These are phyloP conservation scores for Sander vitreus DNA, from an alignment of 2,113 vertebrate species.

Conservation along the genomic window DNA sequence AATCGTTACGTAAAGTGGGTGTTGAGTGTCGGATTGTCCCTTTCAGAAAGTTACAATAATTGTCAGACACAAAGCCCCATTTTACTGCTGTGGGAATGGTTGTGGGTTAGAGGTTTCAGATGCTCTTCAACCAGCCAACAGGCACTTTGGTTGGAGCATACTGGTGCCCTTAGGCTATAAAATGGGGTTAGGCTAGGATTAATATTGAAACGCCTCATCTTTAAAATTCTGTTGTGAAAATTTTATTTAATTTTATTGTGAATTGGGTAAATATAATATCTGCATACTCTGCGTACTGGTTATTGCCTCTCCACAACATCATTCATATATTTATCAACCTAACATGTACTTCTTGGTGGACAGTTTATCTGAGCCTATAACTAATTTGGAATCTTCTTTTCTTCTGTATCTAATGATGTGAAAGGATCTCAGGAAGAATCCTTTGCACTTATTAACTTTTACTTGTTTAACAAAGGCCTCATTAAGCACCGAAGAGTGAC, in stretches of 20 bases:
- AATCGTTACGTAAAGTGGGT: background rate
- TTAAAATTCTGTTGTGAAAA: background rate
- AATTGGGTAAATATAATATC: background rate
- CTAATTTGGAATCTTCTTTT: conserved; percentile 1
- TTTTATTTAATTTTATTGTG: background rate
- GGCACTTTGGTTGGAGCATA: background rate
- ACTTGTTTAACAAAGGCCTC: conserved; percentile 29
- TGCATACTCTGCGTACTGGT: background rate
- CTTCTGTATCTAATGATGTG: conserved; percentile 10
- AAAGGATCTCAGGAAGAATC: conserved; percentile 25
- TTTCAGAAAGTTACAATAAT: background rate
- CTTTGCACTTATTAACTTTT: conserved; percentile 19
- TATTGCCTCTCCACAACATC: background rate
- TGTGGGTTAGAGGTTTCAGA: conserved; percentile 9
- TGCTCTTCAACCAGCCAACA: background rate
- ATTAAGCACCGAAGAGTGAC: conserved; percentile 39
- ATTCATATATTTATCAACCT: background rate
- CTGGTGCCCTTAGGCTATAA: background rate
- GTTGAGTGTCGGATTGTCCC: background rate
- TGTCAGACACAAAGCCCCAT: background rate
- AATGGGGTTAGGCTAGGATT: background rate
- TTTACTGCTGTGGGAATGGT: background rate
- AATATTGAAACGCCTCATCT: background rate
- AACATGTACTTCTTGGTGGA: background rate
- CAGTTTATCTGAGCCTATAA: background rate